Conservation (phyloP, 2,888 invertebrate genomes). For the Hyposoter didymator region DNA sequence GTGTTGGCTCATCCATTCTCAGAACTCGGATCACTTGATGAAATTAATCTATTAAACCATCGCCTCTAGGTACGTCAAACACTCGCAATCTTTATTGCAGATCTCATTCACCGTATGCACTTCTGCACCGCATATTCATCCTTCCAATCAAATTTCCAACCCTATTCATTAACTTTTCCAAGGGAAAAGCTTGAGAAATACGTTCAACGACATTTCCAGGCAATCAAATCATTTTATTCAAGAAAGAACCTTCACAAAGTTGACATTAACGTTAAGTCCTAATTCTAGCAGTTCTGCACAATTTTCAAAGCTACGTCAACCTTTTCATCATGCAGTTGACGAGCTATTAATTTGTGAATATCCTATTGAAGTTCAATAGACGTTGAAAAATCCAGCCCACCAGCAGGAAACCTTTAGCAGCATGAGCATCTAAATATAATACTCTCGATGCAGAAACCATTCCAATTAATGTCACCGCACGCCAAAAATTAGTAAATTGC, state of each 20-base stretch:
- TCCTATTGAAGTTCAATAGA: neutral
- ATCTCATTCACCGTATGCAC: neutral
- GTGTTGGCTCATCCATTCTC: neutral
- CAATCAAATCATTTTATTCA: neutral
- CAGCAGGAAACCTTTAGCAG: no score
- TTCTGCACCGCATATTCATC: slow-evolving; percentile 14
- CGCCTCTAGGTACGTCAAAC: neutral
- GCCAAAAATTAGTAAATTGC: neutral
- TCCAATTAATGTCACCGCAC: neutral
- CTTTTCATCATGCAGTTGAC: neutral
- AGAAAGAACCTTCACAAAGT: neutral
- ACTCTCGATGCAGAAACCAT: neutral
- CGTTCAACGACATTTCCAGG: neutral
- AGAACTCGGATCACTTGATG: slow-evolving; percentile 2
- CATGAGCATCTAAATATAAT: neutral
- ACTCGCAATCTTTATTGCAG: slow-evolving; percentile 16
- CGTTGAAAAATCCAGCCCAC: neutral
- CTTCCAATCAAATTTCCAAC: slow-evolving; percentile 16
- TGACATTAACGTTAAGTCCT: neutral
- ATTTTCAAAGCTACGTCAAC: neutral
- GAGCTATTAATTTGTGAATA: neutral
- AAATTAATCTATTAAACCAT: slow-evolving; percentile 41
- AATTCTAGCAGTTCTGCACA: neutral
- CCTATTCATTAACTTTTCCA: neutral
- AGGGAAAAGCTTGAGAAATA: neutral